These are phyloP conservation scores for Lepidochrysops patricia DNA, from an alignment of 2,888 invertebrate genomes.

Conservation along the genomic window DNA sequence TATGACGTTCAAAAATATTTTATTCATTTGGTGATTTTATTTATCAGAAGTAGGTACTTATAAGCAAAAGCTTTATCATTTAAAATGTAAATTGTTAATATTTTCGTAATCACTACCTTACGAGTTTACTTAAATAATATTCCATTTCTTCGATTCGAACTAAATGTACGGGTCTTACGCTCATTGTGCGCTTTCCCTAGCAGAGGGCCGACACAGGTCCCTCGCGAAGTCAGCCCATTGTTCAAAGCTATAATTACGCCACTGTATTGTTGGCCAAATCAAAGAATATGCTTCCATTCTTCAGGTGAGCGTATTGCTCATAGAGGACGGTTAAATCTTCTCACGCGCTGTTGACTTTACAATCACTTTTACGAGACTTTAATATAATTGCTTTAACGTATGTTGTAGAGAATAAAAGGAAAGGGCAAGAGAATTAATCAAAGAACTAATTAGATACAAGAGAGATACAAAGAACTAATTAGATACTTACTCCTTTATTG, in stretches of 20 bases:
- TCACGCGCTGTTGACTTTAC: constrained; percentile 49
- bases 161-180: too few relatives aligned
- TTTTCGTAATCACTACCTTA: too few relatives aligned
- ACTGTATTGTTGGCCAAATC: constrained; percentile 63
- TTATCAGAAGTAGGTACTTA: too few relatives aligned
- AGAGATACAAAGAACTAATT: too few relatives aligned
- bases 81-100: too few relatives aligned
- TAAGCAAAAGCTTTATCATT: too few relatives aligned
- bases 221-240: constrained; percentile 47
- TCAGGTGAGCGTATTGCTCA: constrained; percentile 62
- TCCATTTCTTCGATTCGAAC: too few relatives aligned
- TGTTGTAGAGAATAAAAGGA: background rate
- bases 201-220: constrained; percentile 1
- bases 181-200: constrained; percentile 19
- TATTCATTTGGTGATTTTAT: background rate
- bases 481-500: too few relatives aligned
- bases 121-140: too few relatives aligned
- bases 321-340: constrained; percentile 70
- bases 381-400: background rate
- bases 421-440: background rate
- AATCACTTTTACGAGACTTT: background rate
- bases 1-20: background rate
- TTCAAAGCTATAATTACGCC: constrained; percentile 67
- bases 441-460: background rate
- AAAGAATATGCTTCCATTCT: constrained; percentile 71